Evolutionary conservation across 35 echinoderm and acorn worm species (phyloP).

Genomic region (Hemicentrotus pulcherrimus): DNA sequence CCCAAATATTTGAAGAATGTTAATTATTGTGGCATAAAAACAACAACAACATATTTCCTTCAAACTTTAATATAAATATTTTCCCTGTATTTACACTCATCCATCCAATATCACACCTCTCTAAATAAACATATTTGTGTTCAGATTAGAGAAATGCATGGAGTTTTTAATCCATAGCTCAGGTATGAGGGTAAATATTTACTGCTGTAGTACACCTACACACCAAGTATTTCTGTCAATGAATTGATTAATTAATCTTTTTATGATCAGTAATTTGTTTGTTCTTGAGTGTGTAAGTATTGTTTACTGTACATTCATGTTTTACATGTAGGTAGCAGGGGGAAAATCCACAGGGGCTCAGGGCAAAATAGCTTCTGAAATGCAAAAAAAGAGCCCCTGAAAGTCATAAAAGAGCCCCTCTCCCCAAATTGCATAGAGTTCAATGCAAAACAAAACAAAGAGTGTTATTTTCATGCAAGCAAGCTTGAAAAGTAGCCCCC

Average conservation of each 20-base stretch:
- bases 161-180: background rate
- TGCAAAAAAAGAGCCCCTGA: no score
- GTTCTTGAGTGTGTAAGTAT: no score
- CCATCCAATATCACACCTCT: background rate
- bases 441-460: no score
- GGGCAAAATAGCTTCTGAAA: no score
- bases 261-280: no score
- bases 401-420: no score
- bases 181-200: background rate
- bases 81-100: background rate
- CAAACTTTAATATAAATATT: background rate
- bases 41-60: background rate
- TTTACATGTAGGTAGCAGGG: no score
- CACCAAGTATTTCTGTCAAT: background rate
- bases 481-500: no score
- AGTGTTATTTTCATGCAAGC: no score
- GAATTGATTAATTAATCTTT: no score
- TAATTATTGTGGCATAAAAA: background rate
- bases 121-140: background rate
- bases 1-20: background rate
- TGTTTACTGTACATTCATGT: background rate
- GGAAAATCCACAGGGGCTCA: no score
- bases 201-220: background rate
- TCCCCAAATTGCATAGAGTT: no score
- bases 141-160: background rate